Conservation (phyloP, 2,888 invertebrate genomes). For the Diploptera punctata region DNA sequence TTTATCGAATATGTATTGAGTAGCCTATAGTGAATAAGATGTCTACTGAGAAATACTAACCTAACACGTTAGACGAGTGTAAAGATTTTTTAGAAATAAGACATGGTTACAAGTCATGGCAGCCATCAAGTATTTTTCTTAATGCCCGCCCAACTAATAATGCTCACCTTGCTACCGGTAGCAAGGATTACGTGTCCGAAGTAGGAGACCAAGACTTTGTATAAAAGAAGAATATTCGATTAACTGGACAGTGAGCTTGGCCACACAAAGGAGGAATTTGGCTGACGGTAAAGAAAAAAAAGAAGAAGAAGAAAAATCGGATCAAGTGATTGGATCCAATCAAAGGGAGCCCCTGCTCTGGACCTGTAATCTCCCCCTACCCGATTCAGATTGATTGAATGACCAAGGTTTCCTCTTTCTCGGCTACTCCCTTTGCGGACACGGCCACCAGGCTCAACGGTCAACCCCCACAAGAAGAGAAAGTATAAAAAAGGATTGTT, state of each 20-base stretch:
- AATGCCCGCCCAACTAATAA: too few relatives aligned
- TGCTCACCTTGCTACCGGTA: too few relatives aligned
- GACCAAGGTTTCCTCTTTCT: conserved; percentile 26
- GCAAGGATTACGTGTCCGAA: not conserved
- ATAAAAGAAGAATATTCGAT: conserved; percentile 11
- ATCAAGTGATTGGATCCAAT: conserved; percentile 38
- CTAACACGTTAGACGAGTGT: too few relatives aligned
- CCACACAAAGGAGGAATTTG: conserved; percentile 25
- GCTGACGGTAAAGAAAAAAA: conserved; percentile 9
- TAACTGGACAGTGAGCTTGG: not conserved
- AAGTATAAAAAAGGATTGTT: not conserved
- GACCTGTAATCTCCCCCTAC: conserved; percentile 33
- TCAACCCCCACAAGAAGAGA: conserved; percentile 4
- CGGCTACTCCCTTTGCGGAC: conserved; percentile 20
- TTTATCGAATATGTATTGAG: too few relatives aligned
- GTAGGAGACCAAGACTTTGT: not conserved
- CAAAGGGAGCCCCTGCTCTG: conserved; percentile 14
- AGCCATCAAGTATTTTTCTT: too few relatives aligned
- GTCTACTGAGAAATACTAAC: too few relatives aligned
- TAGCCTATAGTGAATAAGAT: too few relatives aligned
- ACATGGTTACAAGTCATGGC: too few relatives aligned
- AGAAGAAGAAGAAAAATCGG: conserved; percentile 30
- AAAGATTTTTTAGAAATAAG: too few relatives aligned
- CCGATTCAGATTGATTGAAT: conserved; percentile 35
- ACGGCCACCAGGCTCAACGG: not conserved